Percentiles rank a stretch among this genome's conserved stretches.
These are phyloP conservation scores for Chaunax sp. DNA, from an alignment of 2,797 vertebrate species.

Conservation along the genomic window DNA sequence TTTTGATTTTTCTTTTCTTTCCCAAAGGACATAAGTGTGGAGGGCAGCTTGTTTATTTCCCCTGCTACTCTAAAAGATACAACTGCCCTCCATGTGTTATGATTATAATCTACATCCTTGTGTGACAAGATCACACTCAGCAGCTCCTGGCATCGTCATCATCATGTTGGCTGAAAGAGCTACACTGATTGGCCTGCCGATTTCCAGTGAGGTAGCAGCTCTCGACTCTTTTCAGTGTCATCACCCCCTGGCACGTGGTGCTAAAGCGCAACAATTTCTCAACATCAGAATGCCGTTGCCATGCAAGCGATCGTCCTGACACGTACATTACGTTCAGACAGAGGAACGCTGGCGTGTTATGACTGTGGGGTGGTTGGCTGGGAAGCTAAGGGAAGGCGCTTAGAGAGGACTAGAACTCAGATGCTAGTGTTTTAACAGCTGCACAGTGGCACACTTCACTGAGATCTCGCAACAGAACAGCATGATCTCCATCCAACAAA, in stretches of 20 bases:
- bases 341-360: not conserved
- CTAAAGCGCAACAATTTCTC: conserved; percentile 6
- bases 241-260: not conserved
- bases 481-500: not conserved
- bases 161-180: not conserved
- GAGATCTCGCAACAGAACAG: not conserved
- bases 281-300: not conserved
- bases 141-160: not conserved
- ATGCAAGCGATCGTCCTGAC: conserved; percentile 5
- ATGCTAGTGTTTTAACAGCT: not conserved
- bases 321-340: not conserved
- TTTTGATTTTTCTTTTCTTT: too few relatives aligned
- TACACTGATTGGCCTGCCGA: not conserved
- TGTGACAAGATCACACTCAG: not conserved
- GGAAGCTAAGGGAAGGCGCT: not conserved
- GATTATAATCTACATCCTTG: not conserved
- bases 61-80: not conserved
- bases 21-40: too few relatives aligned
- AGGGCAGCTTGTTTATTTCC: too few relatives aligned
- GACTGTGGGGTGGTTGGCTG: not conserved
- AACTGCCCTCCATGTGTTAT: not conserved
- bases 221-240: not conserved
- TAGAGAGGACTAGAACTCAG: not conserved
- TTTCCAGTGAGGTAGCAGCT: not conserved
- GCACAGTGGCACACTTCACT: conserved; percentile 1